Conservation (phyloP, 2,797 vertebrate genomes). For the Eupleurogrammus muticus region DNA sequence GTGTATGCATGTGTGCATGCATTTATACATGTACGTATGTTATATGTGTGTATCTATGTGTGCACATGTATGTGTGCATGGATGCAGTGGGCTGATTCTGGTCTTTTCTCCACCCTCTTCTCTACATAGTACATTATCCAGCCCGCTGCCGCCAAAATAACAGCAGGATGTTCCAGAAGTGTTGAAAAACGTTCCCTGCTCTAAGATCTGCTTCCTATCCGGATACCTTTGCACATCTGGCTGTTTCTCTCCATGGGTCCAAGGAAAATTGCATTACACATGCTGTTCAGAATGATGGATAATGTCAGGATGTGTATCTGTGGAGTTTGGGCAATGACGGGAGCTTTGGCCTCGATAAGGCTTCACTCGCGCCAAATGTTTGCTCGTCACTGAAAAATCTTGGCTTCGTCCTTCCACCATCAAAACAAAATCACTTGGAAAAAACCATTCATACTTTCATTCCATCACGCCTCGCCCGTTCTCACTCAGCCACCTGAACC, state of each 20-base stretch:
- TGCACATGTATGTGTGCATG: too few relatives aligned
- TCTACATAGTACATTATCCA: neutral
- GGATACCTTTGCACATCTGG: neutral
- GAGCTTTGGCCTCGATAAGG: neutral
- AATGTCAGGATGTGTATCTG: neutral
- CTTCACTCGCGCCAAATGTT: neutral
- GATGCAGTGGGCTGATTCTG: neutral
- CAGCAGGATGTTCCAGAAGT: neutral
- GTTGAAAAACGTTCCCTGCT: neutral
- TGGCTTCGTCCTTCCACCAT: neutral
- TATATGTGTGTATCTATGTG: too few relatives aligned
- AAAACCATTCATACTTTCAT: neutral
- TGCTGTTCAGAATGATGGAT: neutral
- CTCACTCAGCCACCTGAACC: neutral
- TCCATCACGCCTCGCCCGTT: constrained; percentile 2
- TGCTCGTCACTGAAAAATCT: neutral
- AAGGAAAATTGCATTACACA: neutral
- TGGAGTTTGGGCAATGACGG: neutral
- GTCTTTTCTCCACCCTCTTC: neutral
- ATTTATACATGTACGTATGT: too few relatives aligned
- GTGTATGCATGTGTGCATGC: too few relatives aligned
- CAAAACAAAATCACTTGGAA: neutral
- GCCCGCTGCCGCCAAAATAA: too few relatives aligned
- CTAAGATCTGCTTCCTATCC: neutral
- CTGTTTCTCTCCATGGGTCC: neutral